Evolutionary conservation across 1,140 invertebrate genomes (phyloP), one percentile per base, ranked within the genome.

Genomic region (Achroia grisella): DNA sequence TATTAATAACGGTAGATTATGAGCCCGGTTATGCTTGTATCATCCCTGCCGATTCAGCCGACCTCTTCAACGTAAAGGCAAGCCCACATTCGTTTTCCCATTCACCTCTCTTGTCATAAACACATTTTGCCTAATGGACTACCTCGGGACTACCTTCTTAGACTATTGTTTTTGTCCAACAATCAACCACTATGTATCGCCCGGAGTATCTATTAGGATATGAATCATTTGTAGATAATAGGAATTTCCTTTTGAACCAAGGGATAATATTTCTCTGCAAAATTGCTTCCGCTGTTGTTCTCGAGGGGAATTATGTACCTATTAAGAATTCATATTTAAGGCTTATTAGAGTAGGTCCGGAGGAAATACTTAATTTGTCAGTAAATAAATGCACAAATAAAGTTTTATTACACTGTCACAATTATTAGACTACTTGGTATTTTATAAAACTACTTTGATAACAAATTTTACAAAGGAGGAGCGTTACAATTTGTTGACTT

Each of bases 71-170:
- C 62, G 61, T 55, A 46, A 42, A 31, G 40, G n/a, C n/a, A n/a
- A 23, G 14, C 39, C 45, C 48, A 61, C 50, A 44, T 51, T 52
- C 50, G 48, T 40, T 52, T 50, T 66, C 14, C 67, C 71, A 74
- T 77, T 75, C 64, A 63, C 17, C 17, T 23, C 66, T 77, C 70
- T 66, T 73, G 73, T 75, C 71, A 68, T 65, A 52, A 49, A 55
- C 58, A 68, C 63, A 71, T 75, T 75, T 64, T 50, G 60, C 51
- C 56, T 80, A 77, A 80, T 76, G 71, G 70, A 71, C 66, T 66
- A 59, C 53, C 50, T 52, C 57, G 48, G 17, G 17, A 23, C 56
- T 64, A 46, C 35, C 35, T 60, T 59, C 62, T 39, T 47, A 57
- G 45, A 53, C 54, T 60, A 65, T 76, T 74, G 75, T 79, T 76